Base-by-base conservation (phyloP, 2,113 vertebrate species). In the Upupa epops region DNA sequence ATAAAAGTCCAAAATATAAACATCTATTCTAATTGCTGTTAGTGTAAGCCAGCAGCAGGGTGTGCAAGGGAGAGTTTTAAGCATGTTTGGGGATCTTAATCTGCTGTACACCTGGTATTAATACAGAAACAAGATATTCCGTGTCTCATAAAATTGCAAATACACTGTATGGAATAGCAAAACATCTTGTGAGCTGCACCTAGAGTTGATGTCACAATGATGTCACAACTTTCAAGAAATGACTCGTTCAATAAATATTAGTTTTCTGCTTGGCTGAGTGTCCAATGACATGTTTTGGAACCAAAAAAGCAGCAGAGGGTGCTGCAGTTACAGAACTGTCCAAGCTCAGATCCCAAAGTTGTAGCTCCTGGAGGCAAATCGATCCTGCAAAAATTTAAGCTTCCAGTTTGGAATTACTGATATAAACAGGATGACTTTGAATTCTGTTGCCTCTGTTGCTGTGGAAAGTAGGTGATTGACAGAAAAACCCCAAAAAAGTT, bases 291-390 rank as follows among this genome's bases (percentile, higher is more conserved):
- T 92, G 92, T 90, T 95, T 63, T 95, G 34, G 72, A 94, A 92
- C 81, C 49, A 18, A 84, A 95, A 90, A 9, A 84, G 89, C 98
- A 97, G 97, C 96, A 98, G 98, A 97, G 97, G 97, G 98, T 96
- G 84, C 97, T 93, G 48, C 85, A 94, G 95, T 93, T 96, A 95
- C 89, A 95, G 96, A 92, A 82, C 94, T 96, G 60, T 81, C 55
- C 65, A 14, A 13, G 45, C 17, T 40, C 9, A 13, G 56, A 18
- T 8, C 88, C 59, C 34, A 42, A 40, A 82, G 26, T 17, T 82
- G 36, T 77, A 89, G 34, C 14, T 86, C 13, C 32, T 91, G 15
- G 42, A 28, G 49, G 31, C 21, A 55, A 51, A 45, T 34, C 51
- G 40, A 73, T 71, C 42, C 25, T 80, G 46, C n/a, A 51, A 72